Evolutionary conservation across 2,888 invertebrate species (phyloP).

Genomic region (Rhagium mordax): DNA sequence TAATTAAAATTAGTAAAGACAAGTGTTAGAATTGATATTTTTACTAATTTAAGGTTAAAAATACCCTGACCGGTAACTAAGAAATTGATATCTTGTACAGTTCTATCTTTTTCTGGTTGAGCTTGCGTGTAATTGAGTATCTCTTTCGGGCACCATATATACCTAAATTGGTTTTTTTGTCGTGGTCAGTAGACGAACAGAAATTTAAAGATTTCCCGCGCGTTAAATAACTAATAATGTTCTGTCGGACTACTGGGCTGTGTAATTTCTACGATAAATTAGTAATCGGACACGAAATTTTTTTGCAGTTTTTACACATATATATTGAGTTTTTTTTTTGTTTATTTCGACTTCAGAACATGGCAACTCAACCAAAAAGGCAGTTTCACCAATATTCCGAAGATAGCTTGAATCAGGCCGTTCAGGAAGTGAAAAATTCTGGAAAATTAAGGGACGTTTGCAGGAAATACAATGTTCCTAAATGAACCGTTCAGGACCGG

Average conservation of each 20-base stretch:
- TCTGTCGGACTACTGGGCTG: too few species aligned
- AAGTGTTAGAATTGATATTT: not conserved
- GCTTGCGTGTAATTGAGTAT: not conserved
- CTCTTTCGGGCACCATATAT: too few species aligned
- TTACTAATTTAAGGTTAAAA: not conserved
- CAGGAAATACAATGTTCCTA: conserved; percentile 8
- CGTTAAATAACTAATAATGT: too few species aligned
- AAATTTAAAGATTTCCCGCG: too few species aligned
- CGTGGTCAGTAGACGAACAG: too few species aligned
- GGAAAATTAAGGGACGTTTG: conserved; percentile 15
- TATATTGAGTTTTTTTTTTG: not conserved
- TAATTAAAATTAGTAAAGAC: not conserved
- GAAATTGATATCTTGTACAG: not conserved
- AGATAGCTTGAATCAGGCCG: conserved; percentile 15
- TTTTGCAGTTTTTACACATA: not conserved
- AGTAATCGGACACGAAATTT: too few species aligned
- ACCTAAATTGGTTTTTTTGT: not conserved
- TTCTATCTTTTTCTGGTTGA: not conserved
- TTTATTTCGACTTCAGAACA: not conserved
- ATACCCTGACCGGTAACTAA: not conserved
- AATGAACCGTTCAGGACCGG: conserved; percentile 22
- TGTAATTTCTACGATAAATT: too few species aligned
- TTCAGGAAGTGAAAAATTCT: conserved; percentile 8
- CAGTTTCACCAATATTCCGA: conserved; percentile 16
- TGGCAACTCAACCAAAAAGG: not conserved